Evolutionary conservation across 2,113 vertebrate species (phyloP).

Genomic region (Osmerus mordax): DNA sequence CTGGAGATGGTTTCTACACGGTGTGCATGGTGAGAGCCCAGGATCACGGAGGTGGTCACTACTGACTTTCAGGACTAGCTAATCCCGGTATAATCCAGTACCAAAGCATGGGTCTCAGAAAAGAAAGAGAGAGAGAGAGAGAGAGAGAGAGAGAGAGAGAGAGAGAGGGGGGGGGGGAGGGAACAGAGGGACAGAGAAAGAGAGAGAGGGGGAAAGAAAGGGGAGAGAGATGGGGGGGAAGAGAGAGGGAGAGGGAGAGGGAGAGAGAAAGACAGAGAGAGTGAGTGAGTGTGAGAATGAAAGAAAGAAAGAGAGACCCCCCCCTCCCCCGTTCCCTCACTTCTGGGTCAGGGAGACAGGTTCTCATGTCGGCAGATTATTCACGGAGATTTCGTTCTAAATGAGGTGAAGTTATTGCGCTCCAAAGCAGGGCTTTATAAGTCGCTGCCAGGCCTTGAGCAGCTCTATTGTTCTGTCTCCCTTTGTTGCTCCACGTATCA

Average conservation of each 20-base stretch:
- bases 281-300: not conserved
- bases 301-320: not conserved
- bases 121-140: too few species aligned
- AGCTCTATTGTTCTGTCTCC: constrained; percentile 39
- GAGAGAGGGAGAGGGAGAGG: not conserved
- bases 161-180: too few species aligned
- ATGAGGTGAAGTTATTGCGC: constrained; percentile 52
- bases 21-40: too few species aligned
- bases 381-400: constrained; percentile 60
- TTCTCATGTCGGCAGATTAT: constrained; percentile 58
- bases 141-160: too few species aligned
- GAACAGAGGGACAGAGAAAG: not conserved
- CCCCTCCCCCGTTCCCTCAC: not conserved
- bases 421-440: constrained; percentile 43
- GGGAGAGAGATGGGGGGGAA: too few species aligned
- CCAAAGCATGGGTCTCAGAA: too few species aligned
- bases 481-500: constrained; percentile 42
- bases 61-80: too few species aligned
- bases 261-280: not conserved
- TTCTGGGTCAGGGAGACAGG: constrained; percentile 21
- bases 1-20: too few species aligned
- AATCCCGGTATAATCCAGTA: too few species aligned
- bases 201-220: not conserved
- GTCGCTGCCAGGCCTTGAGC: constrained; percentile 39
- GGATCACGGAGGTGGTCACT: too few species aligned